phyloP scores from a whole-genome alignment of 2,888 invertebrate species.

The Hemaris fuciformis region DNA sequence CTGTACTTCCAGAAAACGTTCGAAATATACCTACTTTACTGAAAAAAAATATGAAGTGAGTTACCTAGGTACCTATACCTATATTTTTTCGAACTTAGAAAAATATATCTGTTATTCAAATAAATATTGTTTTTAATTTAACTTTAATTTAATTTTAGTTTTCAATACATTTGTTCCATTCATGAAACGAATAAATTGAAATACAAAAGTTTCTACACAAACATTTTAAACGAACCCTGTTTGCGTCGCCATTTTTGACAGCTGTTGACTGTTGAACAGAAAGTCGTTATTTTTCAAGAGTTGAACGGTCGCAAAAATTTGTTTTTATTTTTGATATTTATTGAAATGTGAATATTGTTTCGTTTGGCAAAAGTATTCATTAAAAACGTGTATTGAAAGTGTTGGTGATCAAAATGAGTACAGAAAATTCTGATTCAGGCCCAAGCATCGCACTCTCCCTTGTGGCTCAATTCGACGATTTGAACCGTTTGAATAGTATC shows the following conservation, averaged over 20 bases:
- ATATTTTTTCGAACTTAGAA: neutral
- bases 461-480: constrained; percentile 87
- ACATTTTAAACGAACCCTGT: constrained; percentile 21
- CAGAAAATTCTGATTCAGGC: constrained; percentile 68
- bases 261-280: constrained; percentile 11
- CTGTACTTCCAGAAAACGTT: neutral
- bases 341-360: constrained; percentile 21
- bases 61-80: too few species aligned
- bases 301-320: constrained; percentile 15
- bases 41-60: neutral
- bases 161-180: too few species aligned
- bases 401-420: constrained; percentile 55
- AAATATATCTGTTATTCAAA: too few species aligned
- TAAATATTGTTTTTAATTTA: too few species aligned
- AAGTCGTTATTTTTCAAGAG: constrained; percentile 44
- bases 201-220: neutral
- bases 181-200: neutral
- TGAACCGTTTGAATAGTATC: constrained; percentile 84
- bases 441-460: constrained; percentile 78
- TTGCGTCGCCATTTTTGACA: constrained; percentile 18
- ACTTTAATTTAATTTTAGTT: too few species aligned
- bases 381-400: neutral
- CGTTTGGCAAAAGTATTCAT: neutral
- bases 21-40: neutral
- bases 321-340: constrained; percentile 16